Base-by-base conservation (phyloP, 2,888 invertebrate genomes). In the Machimus rusticus region DNA sequence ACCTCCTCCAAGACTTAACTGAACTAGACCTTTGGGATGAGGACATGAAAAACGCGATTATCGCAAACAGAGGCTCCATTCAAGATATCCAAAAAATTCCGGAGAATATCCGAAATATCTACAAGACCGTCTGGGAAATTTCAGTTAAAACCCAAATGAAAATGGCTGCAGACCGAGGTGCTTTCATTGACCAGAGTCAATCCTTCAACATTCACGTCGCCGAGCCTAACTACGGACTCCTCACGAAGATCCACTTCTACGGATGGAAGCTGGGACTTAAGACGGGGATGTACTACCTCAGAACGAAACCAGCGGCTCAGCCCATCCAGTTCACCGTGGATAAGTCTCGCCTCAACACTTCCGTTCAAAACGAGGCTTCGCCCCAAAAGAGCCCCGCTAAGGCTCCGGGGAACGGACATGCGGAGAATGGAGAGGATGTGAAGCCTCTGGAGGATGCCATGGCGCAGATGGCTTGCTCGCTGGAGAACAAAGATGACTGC, bases 241-340 rank as follows among this genome's bases (percentile, higher is more conserved):
- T 99, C 86, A 97, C 98, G 1, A 99, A 99, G 2, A 99, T 99
- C 95, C 99, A 99, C 93, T 99, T 99, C 93, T 97, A 98, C 92
- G 98, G 97, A 0, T 99, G 99, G 99, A 96, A 97, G 93, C 94
- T 96, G 93, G 99, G 99, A 3, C 93, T 99, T 87, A 99, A 99
- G 93, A 99, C 99, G 1, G 99, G 99, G 84, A 99, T 99, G 99
- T 99, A 99, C 93, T 99, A 99, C 92, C 93, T 99, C 89, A 95
- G 99, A 82, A 99, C 99, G 0, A 99, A 98, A 92, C 98, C 99
- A 6, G 99, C 99, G 0, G 98, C 97, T 1, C 96, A 97, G 92
- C 98, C 99, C 5, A 98, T 99, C 90, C 98, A 99, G 92, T 99
- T 99, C 92, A 99, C 99, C 0, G 98, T 99, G 0, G 98, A 99